phyloP scores from a whole-genome alignment of 2,888 invertebrate species.

The Rhamnusium bicolor region DNA sequence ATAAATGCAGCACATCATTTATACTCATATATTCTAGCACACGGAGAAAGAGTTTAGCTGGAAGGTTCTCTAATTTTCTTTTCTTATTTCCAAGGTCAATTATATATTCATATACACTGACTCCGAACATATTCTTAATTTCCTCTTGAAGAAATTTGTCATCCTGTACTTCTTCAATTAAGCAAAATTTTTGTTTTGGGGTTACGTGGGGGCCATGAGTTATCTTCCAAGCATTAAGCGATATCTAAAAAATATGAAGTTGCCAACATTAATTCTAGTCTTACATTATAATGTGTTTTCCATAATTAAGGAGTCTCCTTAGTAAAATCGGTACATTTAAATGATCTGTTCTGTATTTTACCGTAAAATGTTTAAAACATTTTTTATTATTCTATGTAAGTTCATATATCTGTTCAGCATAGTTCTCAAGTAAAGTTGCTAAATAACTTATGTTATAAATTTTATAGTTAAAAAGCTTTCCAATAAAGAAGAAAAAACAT shows the following conservation, averaged over 20 bases:
- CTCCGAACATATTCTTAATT: constrained; percentile 59
- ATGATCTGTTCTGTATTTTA: no score
- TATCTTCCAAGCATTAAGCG: constrained; percentile 52
- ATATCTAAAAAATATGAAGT: constrained; percentile 48
- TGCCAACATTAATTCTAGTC: no score
- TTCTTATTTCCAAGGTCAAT: constrained; percentile 38
- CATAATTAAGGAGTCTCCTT: no score
- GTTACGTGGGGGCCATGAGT: constrained; percentile 48
- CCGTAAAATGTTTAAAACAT: no score
- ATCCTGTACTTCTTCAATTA: constrained; percentile 55
- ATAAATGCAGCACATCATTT: constrained; percentile 49
- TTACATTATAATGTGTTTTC: no score
- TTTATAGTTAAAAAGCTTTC: no score
- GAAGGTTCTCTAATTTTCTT: constrained; percentile 52
- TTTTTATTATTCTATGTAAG: no score
- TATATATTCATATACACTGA: constrained; percentile 50
- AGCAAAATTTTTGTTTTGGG: constrained; percentile 47
- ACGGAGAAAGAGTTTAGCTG: constrained; percentile 56
- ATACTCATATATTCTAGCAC: constrained; percentile 53
- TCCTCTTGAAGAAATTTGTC: constrained; percentile 59
- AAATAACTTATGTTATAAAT: no score
- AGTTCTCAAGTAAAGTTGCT: no score
- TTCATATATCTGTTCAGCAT: no score
- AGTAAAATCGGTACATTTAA: no score
- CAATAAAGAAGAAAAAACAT: no score